These are phyloP conservation scores for Cryptotis parvus DNA, from an alignment of 2,113 vertebrate genomes.

Conservation along the genomic window DNA sequence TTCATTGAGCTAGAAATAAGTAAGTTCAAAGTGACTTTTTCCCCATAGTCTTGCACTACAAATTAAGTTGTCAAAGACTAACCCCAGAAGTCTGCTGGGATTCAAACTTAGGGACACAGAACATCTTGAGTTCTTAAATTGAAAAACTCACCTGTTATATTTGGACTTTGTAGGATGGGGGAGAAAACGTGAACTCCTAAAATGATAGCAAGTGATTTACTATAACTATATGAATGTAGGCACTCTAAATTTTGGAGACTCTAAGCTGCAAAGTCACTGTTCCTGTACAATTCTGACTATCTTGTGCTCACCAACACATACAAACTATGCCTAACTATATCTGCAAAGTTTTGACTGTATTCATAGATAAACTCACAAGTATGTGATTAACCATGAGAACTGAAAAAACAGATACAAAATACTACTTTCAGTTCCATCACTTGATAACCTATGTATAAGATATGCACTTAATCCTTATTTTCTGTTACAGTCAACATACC, in stretches of 20 bases:
- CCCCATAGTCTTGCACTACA: not conserved
- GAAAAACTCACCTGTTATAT: not conserved
- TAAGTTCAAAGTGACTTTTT: constrained; percentile 48
- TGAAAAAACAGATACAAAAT: not conserved
- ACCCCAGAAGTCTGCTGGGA: not conserved
- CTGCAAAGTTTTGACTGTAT: not conserved
- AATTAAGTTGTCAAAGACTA: constrained; percentile 9
- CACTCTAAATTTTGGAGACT: not conserved
- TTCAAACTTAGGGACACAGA: constrained; percentile 27
- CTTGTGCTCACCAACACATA: not conserved
- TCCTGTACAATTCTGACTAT: not conserved
- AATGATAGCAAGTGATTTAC: not conserved
- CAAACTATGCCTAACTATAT: not conserved
- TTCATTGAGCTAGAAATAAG: constrained; percentile 16
- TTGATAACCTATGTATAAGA: not conserved
- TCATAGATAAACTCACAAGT: not conserved
- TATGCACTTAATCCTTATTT: not conserved
- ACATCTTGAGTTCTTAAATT: not conserved
- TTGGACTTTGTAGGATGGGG: not conserved
- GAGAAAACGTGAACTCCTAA: not conserved
- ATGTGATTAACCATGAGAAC: not conserved
- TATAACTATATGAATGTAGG: not conserved
- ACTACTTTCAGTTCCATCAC: not conserved
- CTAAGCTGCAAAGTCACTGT: not conserved
- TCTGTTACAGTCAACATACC: not conserved